phyloP scores from a whole-genome alignment of 2,888 invertebrate genomes.

The Drosophila hamatofila region DNA sequence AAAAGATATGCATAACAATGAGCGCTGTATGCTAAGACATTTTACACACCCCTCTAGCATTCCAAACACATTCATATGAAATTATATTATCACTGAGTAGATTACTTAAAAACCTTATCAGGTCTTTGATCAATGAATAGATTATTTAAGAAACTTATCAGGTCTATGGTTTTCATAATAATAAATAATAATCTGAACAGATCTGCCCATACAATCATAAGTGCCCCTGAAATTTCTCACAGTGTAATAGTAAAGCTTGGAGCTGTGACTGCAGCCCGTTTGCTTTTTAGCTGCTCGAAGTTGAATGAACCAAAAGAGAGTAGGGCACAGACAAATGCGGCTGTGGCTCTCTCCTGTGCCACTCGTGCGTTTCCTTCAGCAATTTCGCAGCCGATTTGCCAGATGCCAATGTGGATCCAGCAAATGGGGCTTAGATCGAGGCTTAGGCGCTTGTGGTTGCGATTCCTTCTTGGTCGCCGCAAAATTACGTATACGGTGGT shows the following conservation, averaged over 20 bases:
- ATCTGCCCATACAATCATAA: no score
- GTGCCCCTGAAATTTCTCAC: not conserved
- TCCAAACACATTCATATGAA: no score
- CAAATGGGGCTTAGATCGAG: conserved; percentile 60
- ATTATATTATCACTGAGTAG: no score
- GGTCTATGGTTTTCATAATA: no score
- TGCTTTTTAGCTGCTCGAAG: conserved; percentile 42
- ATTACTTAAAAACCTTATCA: no score
- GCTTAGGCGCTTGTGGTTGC: conserved; percentile 37
- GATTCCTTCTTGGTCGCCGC: conserved; percentile 73
- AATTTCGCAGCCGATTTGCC: conserved; percentile 70
- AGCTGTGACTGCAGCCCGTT: conserved; percentile 22
- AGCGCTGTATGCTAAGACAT: no score
- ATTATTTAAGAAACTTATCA: no score
- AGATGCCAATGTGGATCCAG: conserved; percentile 63
- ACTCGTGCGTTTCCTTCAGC: conserved; percentile 81
- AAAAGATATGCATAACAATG: no score
- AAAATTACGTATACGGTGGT: conserved; percentile 78
- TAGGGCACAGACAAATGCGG: conserved; percentile 64
- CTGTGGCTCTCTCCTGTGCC: conserved; percentile 44
- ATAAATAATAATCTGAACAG: no score
- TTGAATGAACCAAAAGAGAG: conserved; percentile 77
- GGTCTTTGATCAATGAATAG: no score
- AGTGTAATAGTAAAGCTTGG: conserved; percentile 34
- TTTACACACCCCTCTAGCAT: no score